These are phyloP conservation scores for Aspidiotus rigidus DNA, from an alignment of 2,888 invertebrate species.

Conservation along the genomic window DNA sequence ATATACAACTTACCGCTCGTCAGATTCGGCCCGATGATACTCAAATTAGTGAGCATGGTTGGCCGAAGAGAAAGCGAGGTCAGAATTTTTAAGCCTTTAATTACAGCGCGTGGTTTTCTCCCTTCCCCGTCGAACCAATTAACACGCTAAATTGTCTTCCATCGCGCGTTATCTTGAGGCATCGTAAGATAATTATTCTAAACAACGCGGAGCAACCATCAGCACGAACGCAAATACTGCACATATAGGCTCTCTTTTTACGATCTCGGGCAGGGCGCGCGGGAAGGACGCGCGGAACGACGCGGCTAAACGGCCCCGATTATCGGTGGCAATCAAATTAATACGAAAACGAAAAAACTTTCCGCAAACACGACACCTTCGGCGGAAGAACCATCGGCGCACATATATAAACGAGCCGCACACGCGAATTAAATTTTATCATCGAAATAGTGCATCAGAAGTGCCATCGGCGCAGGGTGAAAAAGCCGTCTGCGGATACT, in stretches of 20 bases:
- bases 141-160: slow-evolving; percentile 26
- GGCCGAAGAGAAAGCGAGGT: slow-evolving; percentile 33
- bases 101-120: slow-evolving; percentile 15
- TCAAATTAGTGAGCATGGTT: slow-evolving; percentile 42
- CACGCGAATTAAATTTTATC: too few species aligned
- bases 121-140: slow-evolving; percentile 17
- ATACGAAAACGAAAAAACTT: slow-evolving; percentile 17
- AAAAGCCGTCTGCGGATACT: too few species aligned
- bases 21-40: slow-evolving; percentile 40
- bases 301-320: slow-evolving; percentile 14
- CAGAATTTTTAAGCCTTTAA: slow-evolving; percentile 30
- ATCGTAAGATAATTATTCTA: not conserved
- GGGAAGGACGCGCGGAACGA: not conserved
- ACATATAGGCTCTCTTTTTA: too few species aligned
- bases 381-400: too few species aligned
- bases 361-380: slow-evolving; percentile 13
- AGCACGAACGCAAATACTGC: too few species aligned
- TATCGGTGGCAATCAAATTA: slow-evolving; percentile 9
- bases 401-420: too few species aligned
- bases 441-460: too few species aligned
- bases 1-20: slow-evolving; percentile 39
- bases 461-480: too few species aligned
- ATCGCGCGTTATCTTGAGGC: slow-evolving; percentile 3
- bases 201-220: not conserved
- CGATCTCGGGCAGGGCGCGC: not conserved